Percentiles rank a stretch among this genome's conserved stretches.
These are phyloP conservation scores for Hypercompe scribonia DNA, from an alignment of 2,888 invertebrate species.

Conservation along the genomic window DNA sequence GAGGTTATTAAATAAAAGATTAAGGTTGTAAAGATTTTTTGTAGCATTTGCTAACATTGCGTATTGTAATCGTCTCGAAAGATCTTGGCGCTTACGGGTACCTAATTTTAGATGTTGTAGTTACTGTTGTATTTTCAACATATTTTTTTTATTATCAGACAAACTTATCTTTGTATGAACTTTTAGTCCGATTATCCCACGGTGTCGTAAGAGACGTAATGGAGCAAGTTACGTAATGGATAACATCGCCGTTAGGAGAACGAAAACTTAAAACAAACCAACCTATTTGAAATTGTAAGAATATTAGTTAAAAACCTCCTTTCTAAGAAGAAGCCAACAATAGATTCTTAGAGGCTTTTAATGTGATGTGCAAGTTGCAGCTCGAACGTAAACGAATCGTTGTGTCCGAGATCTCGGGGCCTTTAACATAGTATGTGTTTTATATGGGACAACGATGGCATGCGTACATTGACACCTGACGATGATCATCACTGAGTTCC, in stretches of 20 bases:
- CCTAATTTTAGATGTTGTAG: background rate
- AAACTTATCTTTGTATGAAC: background rate
- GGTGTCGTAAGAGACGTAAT: too few relatives aligned
- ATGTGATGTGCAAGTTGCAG: too few relatives aligned
- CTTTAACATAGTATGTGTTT: background rate
- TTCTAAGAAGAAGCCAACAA: too few relatives aligned
- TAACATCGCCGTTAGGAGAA: too few relatives aligned
- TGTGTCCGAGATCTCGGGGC: background rate
- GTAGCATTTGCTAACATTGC: constrained; percentile 5
- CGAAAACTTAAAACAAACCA: too few relatives aligned
- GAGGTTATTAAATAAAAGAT: constrained; percentile 24
- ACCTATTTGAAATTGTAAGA: too few relatives aligned
- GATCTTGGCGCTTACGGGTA: background rate
- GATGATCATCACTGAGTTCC: background rate
- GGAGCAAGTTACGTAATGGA: too few relatives aligned
- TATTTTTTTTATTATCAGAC: background rate
- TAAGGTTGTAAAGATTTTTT: constrained; percentile 21
- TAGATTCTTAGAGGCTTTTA: too few relatives aligned
- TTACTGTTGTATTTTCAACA: background rate
- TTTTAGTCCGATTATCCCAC: background rate
- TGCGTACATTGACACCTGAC: background rate
- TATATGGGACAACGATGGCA: background rate
- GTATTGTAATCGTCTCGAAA: constrained; percentile 6
- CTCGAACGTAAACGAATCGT: too few relatives aligned
- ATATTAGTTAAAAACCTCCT: too few relatives aligned